These are phyloP conservation scores for Ovibos moschatus DNA, from an alignment of 2,113 vertebrate species.

Conservation along the genomic window DNA sequence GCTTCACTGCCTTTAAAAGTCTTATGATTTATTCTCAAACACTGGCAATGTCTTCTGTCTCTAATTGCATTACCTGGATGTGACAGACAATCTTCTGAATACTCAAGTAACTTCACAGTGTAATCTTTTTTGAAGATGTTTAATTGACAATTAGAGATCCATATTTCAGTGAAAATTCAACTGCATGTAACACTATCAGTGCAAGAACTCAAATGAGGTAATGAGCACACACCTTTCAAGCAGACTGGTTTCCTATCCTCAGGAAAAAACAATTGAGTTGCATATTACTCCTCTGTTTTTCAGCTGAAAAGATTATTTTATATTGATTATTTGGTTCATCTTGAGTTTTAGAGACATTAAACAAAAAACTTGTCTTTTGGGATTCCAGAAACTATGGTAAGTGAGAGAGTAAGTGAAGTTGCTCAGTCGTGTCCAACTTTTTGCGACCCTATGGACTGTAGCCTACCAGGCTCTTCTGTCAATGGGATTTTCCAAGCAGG, in stretches of 20 bases:
- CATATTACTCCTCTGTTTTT: neutral
- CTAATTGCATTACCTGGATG: slow-evolving; percentile 54
- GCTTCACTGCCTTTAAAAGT: slow-evolving; percentile 52
- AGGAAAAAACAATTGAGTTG: neutral
- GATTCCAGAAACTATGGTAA: neutral
- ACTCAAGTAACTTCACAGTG: neutral
- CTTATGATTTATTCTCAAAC: slow-evolving; percentile 53
- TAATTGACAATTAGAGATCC: slow-evolving; percentile 53
- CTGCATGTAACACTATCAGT: neutral
- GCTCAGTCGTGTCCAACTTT: no score
- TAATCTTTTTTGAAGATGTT: slow-evolving; percentile 38
- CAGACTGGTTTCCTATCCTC: neutral
- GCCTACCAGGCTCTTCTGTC: no score
- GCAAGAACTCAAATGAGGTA: neutral
- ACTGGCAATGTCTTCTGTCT: slow-evolving; percentile 26
- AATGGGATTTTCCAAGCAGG: no score
- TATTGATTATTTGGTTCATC: neutral
- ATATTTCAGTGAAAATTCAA: slow-evolving; percentile 53
- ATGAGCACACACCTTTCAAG: neutral
- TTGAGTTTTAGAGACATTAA: neutral
- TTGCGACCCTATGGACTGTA: no score
- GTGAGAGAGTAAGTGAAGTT: no score
- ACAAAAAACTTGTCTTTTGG: neutral
- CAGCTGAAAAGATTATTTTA: neutral
- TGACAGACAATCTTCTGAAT: neutral